Evolutionary conservation across 2,888 invertebrate genomes (phyloP).

Genomic region (Archaeoteleia sp.): DNA sequence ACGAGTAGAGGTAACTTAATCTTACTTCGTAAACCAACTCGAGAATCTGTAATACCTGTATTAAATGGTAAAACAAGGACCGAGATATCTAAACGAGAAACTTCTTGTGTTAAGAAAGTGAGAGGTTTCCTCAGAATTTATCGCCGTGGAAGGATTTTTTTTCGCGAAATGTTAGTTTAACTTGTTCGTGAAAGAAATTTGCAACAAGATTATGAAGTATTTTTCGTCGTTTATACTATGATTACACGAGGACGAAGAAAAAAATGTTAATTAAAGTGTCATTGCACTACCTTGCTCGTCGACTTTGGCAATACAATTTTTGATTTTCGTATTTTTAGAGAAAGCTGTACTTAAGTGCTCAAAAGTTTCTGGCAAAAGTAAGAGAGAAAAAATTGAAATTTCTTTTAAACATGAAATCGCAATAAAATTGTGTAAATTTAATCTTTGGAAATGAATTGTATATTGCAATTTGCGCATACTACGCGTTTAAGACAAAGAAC

Average conservation of each 20-base stretch:
- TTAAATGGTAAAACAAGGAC: conserved; percentile 51
- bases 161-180: conserved; percentile 19
- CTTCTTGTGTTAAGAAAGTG: conserved; percentile 28
- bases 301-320: no score
- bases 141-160: conserved; percentile 12
- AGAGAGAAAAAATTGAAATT: no score
- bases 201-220: conserved; percentile 26
- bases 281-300: no score
- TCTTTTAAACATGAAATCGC: no score
- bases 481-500: no score
- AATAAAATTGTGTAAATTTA: no score
- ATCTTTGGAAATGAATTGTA: no score
- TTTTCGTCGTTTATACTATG: conserved; percentile 30
- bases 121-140: conserved; percentile 30
- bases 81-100: conserved; percentile 29
- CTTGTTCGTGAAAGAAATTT: conserved; percentile 25
- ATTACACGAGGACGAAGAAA: conserved; percentile 28
- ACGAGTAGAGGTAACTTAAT: conserved; percentile 50
- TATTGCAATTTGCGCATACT: no score
- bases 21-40: conserved; percentile 48
- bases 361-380: no score
- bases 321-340: no score
- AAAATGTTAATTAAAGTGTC: conserved; percentile 3
- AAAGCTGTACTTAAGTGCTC: no score
- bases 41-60: conserved; percentile 52